phyloP scores from a whole-genome alignment of 1,140 invertebrate genomes.

The Anastrepha ludens region DNA sequence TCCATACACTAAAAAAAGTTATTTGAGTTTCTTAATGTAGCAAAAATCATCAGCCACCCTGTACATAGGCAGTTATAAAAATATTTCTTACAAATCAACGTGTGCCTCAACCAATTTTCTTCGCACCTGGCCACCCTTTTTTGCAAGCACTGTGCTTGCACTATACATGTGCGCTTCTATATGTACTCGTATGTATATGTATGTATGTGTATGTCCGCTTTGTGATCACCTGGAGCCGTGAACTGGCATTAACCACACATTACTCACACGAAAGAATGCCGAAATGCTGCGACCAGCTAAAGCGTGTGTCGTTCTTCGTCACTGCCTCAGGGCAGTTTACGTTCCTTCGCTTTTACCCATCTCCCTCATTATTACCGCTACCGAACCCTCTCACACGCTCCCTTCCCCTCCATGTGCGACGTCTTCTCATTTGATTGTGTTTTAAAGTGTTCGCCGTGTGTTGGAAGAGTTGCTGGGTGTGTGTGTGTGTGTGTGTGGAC shows the following conservation, averaged over 20 bases:
- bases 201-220: not conserved
- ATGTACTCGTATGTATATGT: not conserved
- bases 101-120: constrained; percentile 35
- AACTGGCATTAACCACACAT: constrained; percentile 38
- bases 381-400: not conserved
- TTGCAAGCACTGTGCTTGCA: not conserved
- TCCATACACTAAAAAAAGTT: too few species aligned
- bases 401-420: not conserved
- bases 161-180: not conserved
- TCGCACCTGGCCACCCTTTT: constrained; percentile 53
- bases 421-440: not conserved
- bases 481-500: not conserved
- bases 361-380: not conserved
- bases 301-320: constrained; percentile 50
- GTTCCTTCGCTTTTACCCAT: not conserved
- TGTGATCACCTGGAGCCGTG: constrained; percentile 27
- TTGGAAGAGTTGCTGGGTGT: not conserved
- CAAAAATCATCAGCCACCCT: too few species aligned
- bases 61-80: not conserved
- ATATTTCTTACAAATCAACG: not conserved
- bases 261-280: constrained; percentile 54
- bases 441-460: not conserved
- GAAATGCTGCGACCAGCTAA: constrained; percentile 23
- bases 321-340: not conserved
- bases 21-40: too few species aligned